These are phyloP conservation scores for Sialia sialis DNA, from an alignment of 2,113 vertebrate species.

Conservation along the genomic window DNA sequence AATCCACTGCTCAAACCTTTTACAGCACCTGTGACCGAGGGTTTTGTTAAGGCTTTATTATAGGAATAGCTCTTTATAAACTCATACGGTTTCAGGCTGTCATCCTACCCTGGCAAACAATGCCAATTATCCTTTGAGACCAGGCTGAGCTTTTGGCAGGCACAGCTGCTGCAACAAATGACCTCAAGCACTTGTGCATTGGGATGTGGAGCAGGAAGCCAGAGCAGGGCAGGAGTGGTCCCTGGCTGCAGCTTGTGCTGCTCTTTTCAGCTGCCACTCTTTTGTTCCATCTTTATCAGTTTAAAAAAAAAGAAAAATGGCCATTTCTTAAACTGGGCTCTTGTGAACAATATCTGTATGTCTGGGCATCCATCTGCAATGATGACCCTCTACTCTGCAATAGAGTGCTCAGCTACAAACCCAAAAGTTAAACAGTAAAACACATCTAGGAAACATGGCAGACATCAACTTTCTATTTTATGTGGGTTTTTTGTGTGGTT, in stretches of 20 bases:
- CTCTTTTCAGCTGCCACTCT: too few relatives aligned
- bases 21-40: not conserved
- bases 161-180: not conserved
- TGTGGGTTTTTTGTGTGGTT: not conserved
- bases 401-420: not conserved
- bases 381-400: not conserved
- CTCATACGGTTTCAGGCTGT: accelerated
- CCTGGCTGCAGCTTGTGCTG: not conserved
- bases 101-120: not conserved
- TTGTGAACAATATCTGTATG: not conserved
- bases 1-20: not conserved
- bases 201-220: not conserved
- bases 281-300: not conserved
- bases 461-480: not conserved
- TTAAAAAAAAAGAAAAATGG: not conserved
- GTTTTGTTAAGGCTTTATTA: not conserved
- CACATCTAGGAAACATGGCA: not conserved
- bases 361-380: not conserved
- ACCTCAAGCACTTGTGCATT: not conserved
- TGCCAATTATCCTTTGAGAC: not conserved
- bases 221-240: not conserved
- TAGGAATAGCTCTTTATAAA: not conserved
- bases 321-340: not conserved
- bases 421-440: not conserved
- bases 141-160: not conserved